Evolutionary conservation across 2,113 vertebrate genomes (phyloP).

Genomic region (Nettapus auritus): DNA sequence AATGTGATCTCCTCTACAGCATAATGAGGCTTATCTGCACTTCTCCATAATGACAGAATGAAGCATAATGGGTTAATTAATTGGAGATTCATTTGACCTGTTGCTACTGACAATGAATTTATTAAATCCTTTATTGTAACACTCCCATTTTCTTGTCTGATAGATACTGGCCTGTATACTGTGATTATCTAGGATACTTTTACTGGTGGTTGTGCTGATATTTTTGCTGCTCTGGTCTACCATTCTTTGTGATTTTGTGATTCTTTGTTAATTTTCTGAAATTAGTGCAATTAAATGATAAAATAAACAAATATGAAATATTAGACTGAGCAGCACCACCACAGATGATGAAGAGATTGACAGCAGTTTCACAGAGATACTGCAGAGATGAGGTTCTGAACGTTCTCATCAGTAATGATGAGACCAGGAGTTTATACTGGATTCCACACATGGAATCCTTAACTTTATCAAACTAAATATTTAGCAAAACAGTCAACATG

Average conservation of each 20-base stretch:
- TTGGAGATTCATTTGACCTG: not conserved
- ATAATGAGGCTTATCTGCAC: not conserved
- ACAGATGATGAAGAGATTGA: not conserved
- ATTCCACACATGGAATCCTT: not conserved
- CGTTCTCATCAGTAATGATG: fast-evolving
- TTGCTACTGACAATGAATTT: not conserved
- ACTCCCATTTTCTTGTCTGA: not conserved
- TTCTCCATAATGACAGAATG: not conserved
- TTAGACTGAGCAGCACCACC: not conserved
- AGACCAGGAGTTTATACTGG: not conserved
- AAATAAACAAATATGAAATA: not conserved
- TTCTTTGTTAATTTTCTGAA: not conserved
- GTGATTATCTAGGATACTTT: not conserved
- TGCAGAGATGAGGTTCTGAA: not conserved
- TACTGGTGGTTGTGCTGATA: not conserved
- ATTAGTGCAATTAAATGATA: not conserved
- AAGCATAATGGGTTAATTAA: slow-evolving; percentile 38
- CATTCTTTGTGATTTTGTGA: not conserved
- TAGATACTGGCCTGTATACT: not conserved
- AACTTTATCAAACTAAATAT: not conserved
- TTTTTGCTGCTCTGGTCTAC: not conserved
- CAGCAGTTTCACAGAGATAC: not conserved
- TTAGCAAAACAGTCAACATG: not conserved
- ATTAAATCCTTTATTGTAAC: not conserved
- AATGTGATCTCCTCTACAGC: not conserved